These are phyloP conservation scores for Caranx melampygus DNA, from an alignment of 2,113 vertebrate species.

Conservation along the genomic window DNA sequence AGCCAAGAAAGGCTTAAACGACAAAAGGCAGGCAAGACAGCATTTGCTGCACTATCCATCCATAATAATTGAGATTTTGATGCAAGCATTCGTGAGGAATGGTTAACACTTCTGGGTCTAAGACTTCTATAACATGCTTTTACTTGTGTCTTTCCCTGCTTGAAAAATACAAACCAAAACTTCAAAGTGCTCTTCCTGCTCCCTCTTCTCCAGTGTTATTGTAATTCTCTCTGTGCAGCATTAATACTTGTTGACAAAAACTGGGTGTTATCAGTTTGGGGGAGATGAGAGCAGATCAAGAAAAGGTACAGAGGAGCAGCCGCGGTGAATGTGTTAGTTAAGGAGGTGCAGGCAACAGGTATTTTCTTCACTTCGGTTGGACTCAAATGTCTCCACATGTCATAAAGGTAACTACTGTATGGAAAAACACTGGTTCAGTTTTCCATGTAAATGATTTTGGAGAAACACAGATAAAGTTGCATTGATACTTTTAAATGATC, in stretches of 20 bases:
- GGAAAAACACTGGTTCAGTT: neutral
- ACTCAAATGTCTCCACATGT: neutral
- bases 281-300: neutral
- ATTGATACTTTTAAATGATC: neutral
- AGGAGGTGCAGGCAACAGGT: constrained; percentile 6
- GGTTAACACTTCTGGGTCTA: neutral
- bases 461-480: too few relatives aligned
- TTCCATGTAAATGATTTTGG: neutral
- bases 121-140: neutral
- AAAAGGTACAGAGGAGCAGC: neutral
- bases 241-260: neutral
- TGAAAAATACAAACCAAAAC: neutral
- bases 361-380: neutral
- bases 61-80: neutral
- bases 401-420: neutral
- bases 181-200: neutral
- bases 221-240: neutral
- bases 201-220: neutral
- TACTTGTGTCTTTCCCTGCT: constrained; percentile 49
- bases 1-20: constrained; percentile 14
- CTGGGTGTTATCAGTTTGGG: neutral
- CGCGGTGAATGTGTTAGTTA: constrained; percentile 1
- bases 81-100: neutral
- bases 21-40: neutral
- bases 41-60: constrained; percentile 8